Evolutionary conservation across 2,888 invertebrate species (phyloP).

Genomic region (Notodromas monacha): DNA sequence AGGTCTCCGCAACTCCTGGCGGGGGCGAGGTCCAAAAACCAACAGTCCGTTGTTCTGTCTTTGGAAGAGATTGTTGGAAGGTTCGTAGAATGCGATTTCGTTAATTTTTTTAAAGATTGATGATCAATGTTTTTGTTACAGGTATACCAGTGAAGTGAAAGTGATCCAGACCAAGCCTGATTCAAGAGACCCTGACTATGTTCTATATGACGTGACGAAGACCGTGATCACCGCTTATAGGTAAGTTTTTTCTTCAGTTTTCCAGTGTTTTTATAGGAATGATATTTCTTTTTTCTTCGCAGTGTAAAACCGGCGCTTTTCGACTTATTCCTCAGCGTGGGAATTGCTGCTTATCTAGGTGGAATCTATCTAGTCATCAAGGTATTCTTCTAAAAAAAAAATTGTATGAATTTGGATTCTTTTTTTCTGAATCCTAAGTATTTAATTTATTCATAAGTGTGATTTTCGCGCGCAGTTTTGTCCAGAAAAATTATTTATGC

Average conservation of each 20-base stretch:
- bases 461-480: too few species aligned
- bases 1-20: slow-evolving; percentile 1
- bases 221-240: slow-evolving; percentile 55
- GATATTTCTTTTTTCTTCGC: not conserved
- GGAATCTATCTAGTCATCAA: not conserved
- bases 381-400: too few species aligned
- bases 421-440: too few species aligned
- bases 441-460: too few species aligned
- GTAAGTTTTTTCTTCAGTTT: slow-evolving; percentile 19
- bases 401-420: too few species aligned
- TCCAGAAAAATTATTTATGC: too few species aligned
- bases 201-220: slow-evolving; percentile 49
- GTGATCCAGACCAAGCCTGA: slow-evolving; percentile 23
- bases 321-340: slow-evolving; percentile 1
- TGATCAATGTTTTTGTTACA: slow-evolving; percentile 20
- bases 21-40: not conserved
- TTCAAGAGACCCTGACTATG: slow-evolving; percentile 65
- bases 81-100: too few species aligned
- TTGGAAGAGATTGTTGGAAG: too few species aligned
- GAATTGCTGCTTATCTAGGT: not conserved
- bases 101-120: slow-evolving; percentile 8
- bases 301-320: slow-evolving; percentile 1
- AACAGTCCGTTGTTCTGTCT: too few species aligned
- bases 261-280: slow-evolving; percentile 7
- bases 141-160: slow-evolving; percentile 13